Conservation (phyloP, 2,888 invertebrate genomes). For the Congeria kusceri region DNA sequence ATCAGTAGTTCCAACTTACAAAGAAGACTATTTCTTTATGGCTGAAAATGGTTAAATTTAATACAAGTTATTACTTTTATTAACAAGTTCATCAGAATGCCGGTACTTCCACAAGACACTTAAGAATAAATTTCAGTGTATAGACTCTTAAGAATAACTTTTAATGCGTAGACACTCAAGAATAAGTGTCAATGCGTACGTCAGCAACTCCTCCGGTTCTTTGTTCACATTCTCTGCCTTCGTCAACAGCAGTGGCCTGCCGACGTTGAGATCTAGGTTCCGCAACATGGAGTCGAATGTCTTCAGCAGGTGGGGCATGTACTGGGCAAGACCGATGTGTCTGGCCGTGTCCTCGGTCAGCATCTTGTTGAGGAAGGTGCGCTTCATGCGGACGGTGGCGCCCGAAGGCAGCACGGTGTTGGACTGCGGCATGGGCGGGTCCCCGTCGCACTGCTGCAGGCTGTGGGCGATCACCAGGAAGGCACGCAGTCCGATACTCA, state of each 20-base stretch:
- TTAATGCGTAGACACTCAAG: no score
- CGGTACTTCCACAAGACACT: no score
- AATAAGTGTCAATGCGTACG: slow-evolving; percentile 73
- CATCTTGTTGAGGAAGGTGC: slow-evolving; percentile 96
- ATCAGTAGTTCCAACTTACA: no score
- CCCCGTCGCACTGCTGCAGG: slow-evolving; percentile 99
- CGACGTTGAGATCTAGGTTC: slow-evolving; percentile 97
- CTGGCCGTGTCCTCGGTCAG: slow-evolving; percentile 95
- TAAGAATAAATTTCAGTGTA: no score
- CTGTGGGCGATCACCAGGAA: slow-evolving; percentile 99
- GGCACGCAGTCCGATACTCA: slow-evolving; percentile 99
- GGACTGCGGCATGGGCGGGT: slow-evolving; percentile 99
- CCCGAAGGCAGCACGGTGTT: slow-evolving; percentile 98
- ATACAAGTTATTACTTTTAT: no score
- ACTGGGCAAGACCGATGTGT: slow-evolving; percentile 98
- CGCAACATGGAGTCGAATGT: slow-evolving; percentile 98
- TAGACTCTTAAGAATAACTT: no score
- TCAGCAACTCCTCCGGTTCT: slow-evolving; percentile 86
- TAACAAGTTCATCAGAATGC: no score
- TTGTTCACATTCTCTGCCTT: slow-evolving; percentile 98
- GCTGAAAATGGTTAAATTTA: no score
- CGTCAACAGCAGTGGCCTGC: slow-evolving; percentile 98
- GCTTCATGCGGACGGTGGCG: slow-evolving; percentile 96
- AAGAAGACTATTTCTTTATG: no score
- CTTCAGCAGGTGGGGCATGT: slow-evolving; percentile 97